These are phyloP conservation scores for Neodiprion fabricii DNA, from an alignment of 1,140 invertebrate species.

Conservation along the genomic window DNA sequence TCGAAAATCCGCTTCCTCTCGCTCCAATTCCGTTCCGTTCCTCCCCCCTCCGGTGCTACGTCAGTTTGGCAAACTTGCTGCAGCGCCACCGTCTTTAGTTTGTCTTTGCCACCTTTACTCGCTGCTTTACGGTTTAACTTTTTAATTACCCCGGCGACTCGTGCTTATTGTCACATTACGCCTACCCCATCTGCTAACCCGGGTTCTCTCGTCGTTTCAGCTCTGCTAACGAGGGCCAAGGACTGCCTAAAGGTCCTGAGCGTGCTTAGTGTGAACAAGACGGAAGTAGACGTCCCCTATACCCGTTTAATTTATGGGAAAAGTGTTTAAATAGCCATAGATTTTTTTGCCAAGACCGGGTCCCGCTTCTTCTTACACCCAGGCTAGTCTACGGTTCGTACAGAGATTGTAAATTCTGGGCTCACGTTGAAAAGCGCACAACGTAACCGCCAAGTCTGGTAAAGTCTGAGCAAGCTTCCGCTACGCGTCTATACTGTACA, in stretches of 20 bases:
- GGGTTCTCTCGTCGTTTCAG: neutral
- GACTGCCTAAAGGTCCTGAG: conserved; percentile 16
- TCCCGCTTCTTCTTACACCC: neutral
- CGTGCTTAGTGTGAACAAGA: conserved; percentile 30
- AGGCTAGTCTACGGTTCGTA: no score
- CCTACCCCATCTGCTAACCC: conserved; percentile 4
- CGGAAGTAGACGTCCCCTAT: conserved; percentile 31
- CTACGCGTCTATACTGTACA: neutral
- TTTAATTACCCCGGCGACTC: conserved; percentile 53
- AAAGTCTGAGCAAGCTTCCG: conserved; percentile 7
- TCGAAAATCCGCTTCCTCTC: conserved; percentile 19
- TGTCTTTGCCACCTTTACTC: conserved; percentile 19
- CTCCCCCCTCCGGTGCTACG: neutral
- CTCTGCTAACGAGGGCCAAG: conserved; percentile 32
- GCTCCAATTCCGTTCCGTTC: conserved; percentile 23
- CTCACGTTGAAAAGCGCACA: neutral
- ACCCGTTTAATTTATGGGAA: conserved; percentile 34
- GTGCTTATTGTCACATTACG: conserved; percentile 46
- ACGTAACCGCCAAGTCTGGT: neutral
- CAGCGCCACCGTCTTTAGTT: conserved; percentile 15
- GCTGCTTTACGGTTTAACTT: conserved; percentile 50
- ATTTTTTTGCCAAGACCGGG: neutral
- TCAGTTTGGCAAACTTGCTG: conserved; percentile 13
- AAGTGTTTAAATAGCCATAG: conserved; percentile 40
- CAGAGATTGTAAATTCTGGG: no score